Conservation (phyloP, 2,888 invertebrate genomes). For the Drosophila borealis region DNA sequence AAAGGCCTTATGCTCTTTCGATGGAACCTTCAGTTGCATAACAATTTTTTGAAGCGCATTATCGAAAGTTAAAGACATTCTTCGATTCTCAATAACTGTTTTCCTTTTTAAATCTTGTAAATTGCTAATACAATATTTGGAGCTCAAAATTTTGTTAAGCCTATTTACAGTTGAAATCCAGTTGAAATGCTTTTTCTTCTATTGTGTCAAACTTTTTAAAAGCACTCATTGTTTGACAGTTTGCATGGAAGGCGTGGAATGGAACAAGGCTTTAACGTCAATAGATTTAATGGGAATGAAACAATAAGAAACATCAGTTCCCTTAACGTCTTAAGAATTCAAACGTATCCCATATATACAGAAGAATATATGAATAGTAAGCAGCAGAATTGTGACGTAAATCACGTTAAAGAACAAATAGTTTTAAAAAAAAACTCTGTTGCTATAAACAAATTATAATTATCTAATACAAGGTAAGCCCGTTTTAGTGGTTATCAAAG, state of each 20-base stretch:
- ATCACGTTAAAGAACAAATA: too few species aligned
- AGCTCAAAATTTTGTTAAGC: not conserved
- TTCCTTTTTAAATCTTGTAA: not conserved
- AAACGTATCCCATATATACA: too few species aligned
- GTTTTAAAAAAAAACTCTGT: too few species aligned
- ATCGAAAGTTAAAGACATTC: conserved; percentile 14
- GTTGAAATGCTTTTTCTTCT: not conserved
- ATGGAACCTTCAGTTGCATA: conserved; percentile 11
- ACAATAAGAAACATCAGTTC: not conserved
- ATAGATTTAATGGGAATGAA: not conserved
- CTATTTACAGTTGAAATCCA: not conserved
- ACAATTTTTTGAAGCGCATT: conserved; percentile 14
- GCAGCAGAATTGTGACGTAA: too few species aligned
- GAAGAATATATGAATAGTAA: too few species aligned
- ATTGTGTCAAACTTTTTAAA: not conserved
- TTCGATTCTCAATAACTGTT: not conserved
- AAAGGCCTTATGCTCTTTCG: conserved; percentile 16
- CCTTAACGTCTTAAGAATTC: too few species aligned
- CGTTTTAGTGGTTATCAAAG: not conserved
- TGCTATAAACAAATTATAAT: too few species aligned
- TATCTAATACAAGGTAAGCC: not conserved
- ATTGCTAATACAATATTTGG: not conserved
- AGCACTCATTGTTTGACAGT: not conserved
- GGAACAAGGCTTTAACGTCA: not conserved
- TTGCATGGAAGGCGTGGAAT: not conserved